Base-by-base conservation (phyloP, 2,888 invertebrate species). In the Pseudanteris insignis region DNA sequence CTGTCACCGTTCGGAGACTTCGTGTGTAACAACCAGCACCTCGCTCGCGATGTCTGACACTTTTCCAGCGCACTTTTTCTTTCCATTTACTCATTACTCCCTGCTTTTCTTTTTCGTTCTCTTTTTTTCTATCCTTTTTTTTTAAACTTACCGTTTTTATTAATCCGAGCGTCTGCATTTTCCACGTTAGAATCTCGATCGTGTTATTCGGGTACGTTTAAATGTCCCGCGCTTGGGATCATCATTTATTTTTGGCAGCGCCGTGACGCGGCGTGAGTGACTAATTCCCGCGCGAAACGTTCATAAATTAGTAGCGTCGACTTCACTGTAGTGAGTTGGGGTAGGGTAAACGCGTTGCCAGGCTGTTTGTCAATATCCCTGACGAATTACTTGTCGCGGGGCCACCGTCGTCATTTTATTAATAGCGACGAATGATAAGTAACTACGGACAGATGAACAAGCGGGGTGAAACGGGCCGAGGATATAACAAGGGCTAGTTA, bases 401-500 rank as follows among this genome's bases (percentile, higher is more conserved):
- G 47, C 34, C 30, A 43, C 28, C 37, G 50, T 28, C 41, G 51
- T 59, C 54, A 59, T 47, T 63, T 63, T 33, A 51, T 60, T 63
- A 63, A 63, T 59, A 55, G 58, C 51, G 47, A 54, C 64, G 47
- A 61, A 64, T 63, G 55, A 63, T 59, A 61, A 54, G 57, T 57
- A 61, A 58, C 48, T 59, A 54, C 46, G 41, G 46, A 36, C 33
- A 58, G 65, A 61, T 62, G 67, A 66, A 68, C 66, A 65, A 69
- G 57, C 68, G 70, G 70, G 67, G 70, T 69, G 67, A 66, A 72
- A 70, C 69, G 67, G 71, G 67, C 70, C 70, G 69, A 65, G 68
- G 67, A 68, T 71, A 70, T 72, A 73, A 77, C 76, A 78, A 78
- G 77, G 71, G 77, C 78, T 77, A 78, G 77, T 77, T 78, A 78